phyloP scores from a whole-genome alignment of 2,113 vertebrate genomes.

The Chaetorhynchus papuensis region DNA sequence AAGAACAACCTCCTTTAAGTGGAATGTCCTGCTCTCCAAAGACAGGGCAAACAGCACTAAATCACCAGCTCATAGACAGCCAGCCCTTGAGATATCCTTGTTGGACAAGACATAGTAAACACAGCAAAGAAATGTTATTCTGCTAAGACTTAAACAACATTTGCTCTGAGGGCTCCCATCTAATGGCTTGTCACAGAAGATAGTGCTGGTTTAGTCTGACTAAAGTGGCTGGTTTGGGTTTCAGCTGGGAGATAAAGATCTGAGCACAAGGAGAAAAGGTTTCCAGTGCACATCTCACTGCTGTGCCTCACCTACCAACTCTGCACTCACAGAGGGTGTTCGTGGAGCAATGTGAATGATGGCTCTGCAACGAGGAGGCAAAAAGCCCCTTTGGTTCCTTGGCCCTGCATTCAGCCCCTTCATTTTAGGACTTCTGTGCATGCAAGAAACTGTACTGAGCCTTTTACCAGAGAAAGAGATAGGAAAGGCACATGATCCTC shows the following conservation, averaged over 20 bases:
- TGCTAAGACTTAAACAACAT: background rate
- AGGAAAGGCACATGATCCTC: background rate
- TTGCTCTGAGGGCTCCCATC: background rate
- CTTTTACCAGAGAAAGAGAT: background rate
- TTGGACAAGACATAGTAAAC: slow-evolving; percentile 36
- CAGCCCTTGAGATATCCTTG: background rate
- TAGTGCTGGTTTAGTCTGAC: background rate
- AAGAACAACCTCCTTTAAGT: background rate
- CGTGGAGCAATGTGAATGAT: background rate
- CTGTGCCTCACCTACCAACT: background rate
- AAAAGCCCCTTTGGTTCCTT: background rate
- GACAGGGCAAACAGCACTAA: background rate
- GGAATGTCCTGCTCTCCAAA: background rate
- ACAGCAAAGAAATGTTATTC: background rate
- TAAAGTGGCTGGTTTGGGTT: background rate
- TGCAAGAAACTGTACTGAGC: background rate
- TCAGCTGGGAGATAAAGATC: background rate
- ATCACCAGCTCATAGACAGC: background rate
- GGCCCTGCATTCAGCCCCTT: background rate
- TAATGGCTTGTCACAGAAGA: background rate
- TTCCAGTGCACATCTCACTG: background rate
- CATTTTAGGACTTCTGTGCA: background rate
- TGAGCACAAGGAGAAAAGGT: background rate
- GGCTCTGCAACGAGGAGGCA: background rate
- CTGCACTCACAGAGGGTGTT: accelerated